Evolutionary conservation across 2,797 vertebrate genomes (phyloP), one percentile per base, ranked within the genome.

Genomic region (Crenichthys baileyi): DNA sequence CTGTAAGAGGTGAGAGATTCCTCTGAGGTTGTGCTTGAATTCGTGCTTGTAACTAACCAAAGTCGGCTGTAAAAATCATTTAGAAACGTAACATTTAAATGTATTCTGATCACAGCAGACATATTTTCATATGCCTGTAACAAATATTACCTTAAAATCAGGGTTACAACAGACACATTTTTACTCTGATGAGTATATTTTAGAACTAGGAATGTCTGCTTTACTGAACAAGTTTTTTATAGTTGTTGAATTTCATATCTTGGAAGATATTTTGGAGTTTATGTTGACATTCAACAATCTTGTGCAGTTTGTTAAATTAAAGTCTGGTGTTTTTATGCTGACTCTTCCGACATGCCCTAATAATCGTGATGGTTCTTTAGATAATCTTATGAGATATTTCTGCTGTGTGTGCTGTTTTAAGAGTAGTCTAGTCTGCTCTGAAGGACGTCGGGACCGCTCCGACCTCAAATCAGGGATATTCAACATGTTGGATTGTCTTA

Each of bases 1-100:
- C 76, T 51, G 46, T 8, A n/a, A 79, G 73, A 82, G 65, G 83
- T 82, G 75, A 78, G 73, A 68, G 51, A 71, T 72, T 73, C 51
- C 26, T 67, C 24, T 58, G 50, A 41, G 46, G 41, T 31, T 60
- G 9, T 63, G 26, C 46, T 29, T 53, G 41, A n/a, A 31, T 36
- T 58, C 8, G 16, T 15, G 22, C 31, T 41, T 41, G 22, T 16
- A 56, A 55, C 22, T 73, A 22, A 22, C 20, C 56, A 7, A 73
- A 73, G 22, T 70, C 7, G 13, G 41, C 41, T 26, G 24, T 24
- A 26, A 48, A 46, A 70, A 4, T 5, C 2, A 46, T 9, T 70
- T 16, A 26, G 24, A 70, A 70, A 70, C 44, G 26, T 70, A 48
- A 46, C 12, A 16, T 70, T 70, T 70, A 70, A 26, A 70, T 70